A percentile compares a stretch with the other conserved stretches of the same genome.
Conservation (phyloP, 2,797 vertebrate species). For the Sibirionetta formosa region DNA sequence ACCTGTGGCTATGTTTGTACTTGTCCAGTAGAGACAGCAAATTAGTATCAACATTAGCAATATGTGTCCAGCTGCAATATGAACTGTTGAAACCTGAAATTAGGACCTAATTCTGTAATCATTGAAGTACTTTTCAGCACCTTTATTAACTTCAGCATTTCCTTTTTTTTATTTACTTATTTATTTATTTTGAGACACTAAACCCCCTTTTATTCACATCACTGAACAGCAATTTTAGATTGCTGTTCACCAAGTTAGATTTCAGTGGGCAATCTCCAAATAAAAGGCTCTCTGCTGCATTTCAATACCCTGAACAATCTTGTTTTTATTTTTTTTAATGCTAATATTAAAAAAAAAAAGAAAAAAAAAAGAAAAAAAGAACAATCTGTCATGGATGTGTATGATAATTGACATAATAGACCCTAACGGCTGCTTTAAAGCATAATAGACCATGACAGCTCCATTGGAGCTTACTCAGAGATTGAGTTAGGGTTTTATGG, state of each 20-base stretch:
- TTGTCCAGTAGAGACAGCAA: accelerated
- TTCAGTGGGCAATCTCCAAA: background rate
- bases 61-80: background rate
- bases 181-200: background rate
- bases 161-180: background rate
- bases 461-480: conserved; percentile 34
- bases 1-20: background rate
- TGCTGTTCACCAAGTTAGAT: background rate
- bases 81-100: background rate
- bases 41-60: background rate
- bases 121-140: background rate
- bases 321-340: conserved; percentile 16
- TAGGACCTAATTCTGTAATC: background rate
- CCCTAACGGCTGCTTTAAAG: conserved; percentile 45
- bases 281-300: background rate
- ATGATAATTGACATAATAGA: conserved; percentile 64
- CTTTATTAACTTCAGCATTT: background rate
- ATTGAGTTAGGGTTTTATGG: background rate
- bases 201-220: background rate
- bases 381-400: conserved; percentile 19
- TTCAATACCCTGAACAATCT: background rate
- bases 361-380: background rate
- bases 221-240: background rate
- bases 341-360: background rate
- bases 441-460: conserved; percentile 48